Percentiles rank a stretch among this genome's conserved stretches.
Evolutionary conservation across 2,888 invertebrate genomes (phyloP).

Genomic region (Omphaloscelis lunosa): DNA sequence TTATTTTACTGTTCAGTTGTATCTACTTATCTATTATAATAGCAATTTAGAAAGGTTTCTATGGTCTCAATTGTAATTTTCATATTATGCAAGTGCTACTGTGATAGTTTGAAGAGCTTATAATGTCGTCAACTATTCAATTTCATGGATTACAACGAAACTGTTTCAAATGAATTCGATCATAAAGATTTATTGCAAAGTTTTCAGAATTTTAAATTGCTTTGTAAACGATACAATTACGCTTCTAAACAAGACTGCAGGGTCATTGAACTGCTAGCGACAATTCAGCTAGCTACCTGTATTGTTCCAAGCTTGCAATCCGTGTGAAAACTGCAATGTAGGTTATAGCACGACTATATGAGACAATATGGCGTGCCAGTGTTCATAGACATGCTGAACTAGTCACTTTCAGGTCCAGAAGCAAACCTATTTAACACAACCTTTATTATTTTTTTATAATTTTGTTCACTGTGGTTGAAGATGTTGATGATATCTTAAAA

Average conservation of each 20-base stretch:
- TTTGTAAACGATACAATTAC: conserved; percentile 65
- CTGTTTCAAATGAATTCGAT: conserved; percentile 56
- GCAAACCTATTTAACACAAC: background rate
- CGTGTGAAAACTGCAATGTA: conserved; percentile 86
- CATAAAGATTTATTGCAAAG: conserved; percentile 58
- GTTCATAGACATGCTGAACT: conserved; percentile 62
- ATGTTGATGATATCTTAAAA: conserved; percentile 62
- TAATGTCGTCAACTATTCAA: conserved; percentile 45
- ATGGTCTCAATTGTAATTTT: conserved; percentile 9
- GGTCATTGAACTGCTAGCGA: conserved; percentile 80
- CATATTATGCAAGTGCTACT: conserved; percentile 46
- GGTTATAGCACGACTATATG: conserved; percentile 72
- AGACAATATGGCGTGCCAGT: conserved; percentile 68
- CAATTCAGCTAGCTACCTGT: conserved; percentile 76
- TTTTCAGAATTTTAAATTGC: conserved; percentile 62
- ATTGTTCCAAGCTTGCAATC: conserved; percentile 83
- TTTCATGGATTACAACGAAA: conserved; percentile 62
- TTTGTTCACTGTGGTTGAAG: conserved; percentile 31
- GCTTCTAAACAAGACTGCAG: conserved; percentile 64
- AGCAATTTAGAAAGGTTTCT: conserved; percentile 12
- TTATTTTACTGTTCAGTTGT: background rate
- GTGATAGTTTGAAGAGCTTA: conserved; percentile 51
- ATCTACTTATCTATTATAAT: background rate
- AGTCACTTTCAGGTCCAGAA: conserved; percentile 20
- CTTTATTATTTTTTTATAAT: background rate